These are phyloP conservation scores for Salpingus planirostris DNA, from an alignment of 2,888 invertebrate genomes.

Conservation along the genomic window DNA sequence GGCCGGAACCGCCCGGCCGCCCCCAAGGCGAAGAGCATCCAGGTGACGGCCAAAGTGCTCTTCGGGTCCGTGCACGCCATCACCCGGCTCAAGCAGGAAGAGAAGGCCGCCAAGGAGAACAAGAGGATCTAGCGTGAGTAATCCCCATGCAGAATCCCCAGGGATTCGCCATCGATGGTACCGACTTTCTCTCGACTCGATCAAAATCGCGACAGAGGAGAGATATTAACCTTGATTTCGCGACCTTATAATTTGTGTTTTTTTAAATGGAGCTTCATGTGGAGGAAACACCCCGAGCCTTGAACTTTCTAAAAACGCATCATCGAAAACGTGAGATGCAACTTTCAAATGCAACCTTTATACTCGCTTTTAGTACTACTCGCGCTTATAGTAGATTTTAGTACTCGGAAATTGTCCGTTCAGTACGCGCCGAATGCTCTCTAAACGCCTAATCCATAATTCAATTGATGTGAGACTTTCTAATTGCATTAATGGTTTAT, in stretches of 20 bases:
- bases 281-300: not conserved
- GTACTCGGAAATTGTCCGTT: no score
- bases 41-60: constrained; percentile 66
- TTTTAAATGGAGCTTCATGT: no score
- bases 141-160: not conserved
- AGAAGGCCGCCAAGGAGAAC: constrained; percentile 55
- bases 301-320: constrained; percentile 12
- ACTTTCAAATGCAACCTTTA: no score
- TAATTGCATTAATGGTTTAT: no score
- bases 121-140: constrained; percentile 41
- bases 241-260: constrained; percentile 11
- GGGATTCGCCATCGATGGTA: not conserved
- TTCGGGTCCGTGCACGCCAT: constrained; percentile 65
- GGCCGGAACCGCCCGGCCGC: constrained; percentile 22
- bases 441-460: no score
- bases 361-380: no score
- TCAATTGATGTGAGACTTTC: no score
- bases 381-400: no score
- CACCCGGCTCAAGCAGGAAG: constrained; percentile 64
- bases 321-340: not conserved
- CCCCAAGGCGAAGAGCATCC: constrained; percentile 34
- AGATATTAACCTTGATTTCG: constrained; percentile 14
- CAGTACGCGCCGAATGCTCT: no score
- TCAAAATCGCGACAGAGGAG: not conserved
- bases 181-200: not conserved